Evolutionary conservation across 2,113 vertebrate species (phyloP).

Genomic region (Nanorana parkeri): DNA sequence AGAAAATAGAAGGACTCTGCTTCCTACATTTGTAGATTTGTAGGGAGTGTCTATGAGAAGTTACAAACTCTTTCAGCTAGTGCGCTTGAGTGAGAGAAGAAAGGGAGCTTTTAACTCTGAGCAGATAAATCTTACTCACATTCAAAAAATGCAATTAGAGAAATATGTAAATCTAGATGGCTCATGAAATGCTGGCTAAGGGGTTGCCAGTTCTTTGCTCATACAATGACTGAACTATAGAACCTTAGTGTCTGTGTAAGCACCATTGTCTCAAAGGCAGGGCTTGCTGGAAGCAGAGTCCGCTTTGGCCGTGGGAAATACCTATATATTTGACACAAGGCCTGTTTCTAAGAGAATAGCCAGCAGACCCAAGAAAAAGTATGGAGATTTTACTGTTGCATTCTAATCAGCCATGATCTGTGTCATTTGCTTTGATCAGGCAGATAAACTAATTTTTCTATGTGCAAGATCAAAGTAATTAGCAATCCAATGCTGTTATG

Average conservation of each 20-base stretch:
- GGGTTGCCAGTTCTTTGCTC: conserved; percentile 75
- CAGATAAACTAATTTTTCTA: conserved; percentile 86
- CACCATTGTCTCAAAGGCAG: conserved; percentile 79
- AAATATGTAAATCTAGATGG: conserved; percentile 87
- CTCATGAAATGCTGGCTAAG: conserved; percentile 79
- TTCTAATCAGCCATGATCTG: conserved; percentile 81
- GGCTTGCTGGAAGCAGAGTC: conserved; percentile 78
- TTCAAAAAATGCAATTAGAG: conserved; percentile 81
- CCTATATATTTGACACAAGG: conserved; percentile 84
- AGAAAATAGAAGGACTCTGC: conserved; percentile 42
- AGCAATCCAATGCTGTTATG: conserved; percentile 78
- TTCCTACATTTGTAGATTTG: neutral
- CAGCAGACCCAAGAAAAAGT: conserved; percentile 73
- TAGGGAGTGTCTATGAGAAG: conserved; percentile 24
- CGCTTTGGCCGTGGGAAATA: conserved; percentile 84
- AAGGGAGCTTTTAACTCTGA: conserved; percentile 76
- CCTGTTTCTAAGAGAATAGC: conserved; percentile 78
- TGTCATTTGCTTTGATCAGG: conserved; percentile 84
- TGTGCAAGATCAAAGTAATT: conserved; percentile 78
- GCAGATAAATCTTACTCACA: conserved; percentile 77
- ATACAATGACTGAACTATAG: conserved; percentile 85
- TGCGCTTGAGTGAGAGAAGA: conserved; percentile 67
- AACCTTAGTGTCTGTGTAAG: conserved; percentile 81
- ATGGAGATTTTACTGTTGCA: conserved; percentile 82
- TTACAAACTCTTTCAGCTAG: conserved; percentile 60